A percentile compares a stretch with the other conserved stretches of the same genome.
phyloP scores from a whole-genome alignment of 2,888 invertebrate genomes.

The Ectemnius cavifrons region DNA sequence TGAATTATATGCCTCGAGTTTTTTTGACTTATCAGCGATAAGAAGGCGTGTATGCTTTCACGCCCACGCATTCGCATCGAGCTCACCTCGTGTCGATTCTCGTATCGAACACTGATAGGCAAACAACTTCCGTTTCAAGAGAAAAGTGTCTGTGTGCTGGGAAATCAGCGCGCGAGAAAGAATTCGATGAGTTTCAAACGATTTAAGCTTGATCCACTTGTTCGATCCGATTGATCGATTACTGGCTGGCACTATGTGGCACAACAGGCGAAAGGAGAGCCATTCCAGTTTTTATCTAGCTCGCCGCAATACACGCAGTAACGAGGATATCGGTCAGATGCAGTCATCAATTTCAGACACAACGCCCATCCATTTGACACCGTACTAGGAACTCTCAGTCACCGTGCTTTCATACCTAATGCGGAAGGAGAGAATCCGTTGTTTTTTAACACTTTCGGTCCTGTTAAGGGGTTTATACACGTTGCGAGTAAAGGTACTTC shows the following conservation, averaged over 20 bases:
- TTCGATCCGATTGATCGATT: no score
- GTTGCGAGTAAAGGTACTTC: no score
- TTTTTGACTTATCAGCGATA: conserved; percentile 25
- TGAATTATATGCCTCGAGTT: background rate
- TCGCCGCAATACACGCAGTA: background rate
- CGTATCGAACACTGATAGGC: conserved; percentile 7
- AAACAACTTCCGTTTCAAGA: background rate
- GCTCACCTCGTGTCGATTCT: conserved; percentile 23
- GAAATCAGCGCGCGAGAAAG: no score
- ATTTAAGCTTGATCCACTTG: no score
- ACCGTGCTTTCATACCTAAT: background rate
- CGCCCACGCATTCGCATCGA: conserved; percentile 22
- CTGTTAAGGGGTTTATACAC: no score
- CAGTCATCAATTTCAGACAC: background rate
- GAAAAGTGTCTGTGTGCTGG: no score
- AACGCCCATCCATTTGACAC: no score
- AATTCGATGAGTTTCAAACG: no score
- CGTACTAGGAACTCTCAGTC: conserved; percentile 4
- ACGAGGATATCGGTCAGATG: background rate
- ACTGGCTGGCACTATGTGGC: no score
- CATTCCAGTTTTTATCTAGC: no score
- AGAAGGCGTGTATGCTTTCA: conserved; percentile 5
- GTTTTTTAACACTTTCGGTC: no score
- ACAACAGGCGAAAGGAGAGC: no score
- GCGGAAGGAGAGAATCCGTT: background rate